These are phyloP conservation scores for Nasonia oneida DNA, from an alignment of 2,888 invertebrate genomes.

Conservation along the genomic window DNA sequence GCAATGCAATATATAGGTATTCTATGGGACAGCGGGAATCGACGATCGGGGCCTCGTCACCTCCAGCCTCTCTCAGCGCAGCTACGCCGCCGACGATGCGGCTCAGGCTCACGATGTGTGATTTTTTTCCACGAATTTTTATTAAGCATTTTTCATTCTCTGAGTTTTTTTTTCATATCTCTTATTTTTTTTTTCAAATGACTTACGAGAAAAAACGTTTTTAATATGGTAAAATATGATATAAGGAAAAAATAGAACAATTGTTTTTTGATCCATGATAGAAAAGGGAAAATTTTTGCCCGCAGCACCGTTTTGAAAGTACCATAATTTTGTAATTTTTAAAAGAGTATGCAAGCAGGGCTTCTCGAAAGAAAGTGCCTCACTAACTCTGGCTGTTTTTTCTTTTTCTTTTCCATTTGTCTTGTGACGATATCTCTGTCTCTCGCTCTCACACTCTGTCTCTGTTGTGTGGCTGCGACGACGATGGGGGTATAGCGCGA, in stretches of 20 bases:
- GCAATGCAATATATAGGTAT: conserved; percentile 66
- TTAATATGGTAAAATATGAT: conserved; percentile 27
- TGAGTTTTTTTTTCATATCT: not conserved
- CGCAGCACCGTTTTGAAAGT: conserved; percentile 42
- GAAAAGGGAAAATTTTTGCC: conserved; percentile 15
- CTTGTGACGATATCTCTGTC: conserved; percentile 73
- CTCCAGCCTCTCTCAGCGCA: conserved; percentile 68
- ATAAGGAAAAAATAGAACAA: conserved; percentile 6
- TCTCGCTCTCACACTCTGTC: conserved; percentile 63
- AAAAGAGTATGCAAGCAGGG: conserved; percentile 47
- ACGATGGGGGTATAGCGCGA: conserved; percentile 87
- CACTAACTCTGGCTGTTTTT: conserved; percentile 85
- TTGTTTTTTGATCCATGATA: conserved; percentile 30
- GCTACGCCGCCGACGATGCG: conserved; percentile 63
- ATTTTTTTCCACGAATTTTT: not conserved
- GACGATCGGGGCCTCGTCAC: conserved; percentile 66
- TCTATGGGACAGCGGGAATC: conserved; percentile 65
- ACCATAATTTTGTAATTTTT: conserved; percentile 10
- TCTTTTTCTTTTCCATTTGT: conserved; percentile 83
- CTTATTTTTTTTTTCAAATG: conserved; percentile 25
- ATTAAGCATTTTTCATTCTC: conserved; percentile 14
- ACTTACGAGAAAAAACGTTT: conserved; percentile 63
- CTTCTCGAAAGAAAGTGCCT: conserved; percentile 46
- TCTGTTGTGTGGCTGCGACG: conserved; percentile 34
- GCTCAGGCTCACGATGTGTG: not conserved